Conservation (phyloP, 2,888 invertebrate species). For the Caenorhabditis parvicauda region DNA sequence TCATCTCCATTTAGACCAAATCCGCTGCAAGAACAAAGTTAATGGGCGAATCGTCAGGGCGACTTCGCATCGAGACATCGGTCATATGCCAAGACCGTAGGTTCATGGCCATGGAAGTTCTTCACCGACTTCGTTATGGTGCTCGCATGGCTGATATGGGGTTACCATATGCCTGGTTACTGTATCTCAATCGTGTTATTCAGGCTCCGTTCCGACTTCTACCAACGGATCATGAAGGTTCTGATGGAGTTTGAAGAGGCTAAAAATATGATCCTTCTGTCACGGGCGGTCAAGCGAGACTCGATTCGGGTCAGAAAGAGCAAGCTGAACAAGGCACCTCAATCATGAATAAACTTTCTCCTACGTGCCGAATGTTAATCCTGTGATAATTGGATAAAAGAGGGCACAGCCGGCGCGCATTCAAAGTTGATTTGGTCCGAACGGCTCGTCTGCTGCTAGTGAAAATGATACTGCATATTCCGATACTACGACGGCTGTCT, state of each 20-base stretch:
- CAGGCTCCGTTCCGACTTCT: constrained; percentile 41
- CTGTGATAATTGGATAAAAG: too few relatives aligned
- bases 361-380: too few relatives aligned
- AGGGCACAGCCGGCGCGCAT: too few relatives aligned
- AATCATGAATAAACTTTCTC: too few relatives aligned
- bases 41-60: constrained; percentile 37
- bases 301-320: too few relatives aligned
- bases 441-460: too few relatives aligned
- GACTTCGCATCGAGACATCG: constrained; percentile 8
- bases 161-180: constrained; percentile 4
- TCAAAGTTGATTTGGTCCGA: too few relatives aligned
- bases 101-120: constrained; percentile 33
- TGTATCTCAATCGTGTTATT: not conserved
- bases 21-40: too few relatives aligned
- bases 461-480: too few relatives aligned
- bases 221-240: constrained; percentile 51
- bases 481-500: too few relatives aligned
- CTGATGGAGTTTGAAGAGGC: constrained; percentile 53
- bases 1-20: too few relatives aligned
- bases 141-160: constrained; percentile 40
- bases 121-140: constrained; percentile 41
- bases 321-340: too few relatives aligned
- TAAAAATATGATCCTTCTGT: constrained; percentile 35
- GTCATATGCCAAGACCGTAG: constrained; percentile 34
- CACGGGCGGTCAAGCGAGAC: constrained; percentile 27